Base-by-base conservation (phyloP, 2,113 vertebrate species). In the Microcebus murinus region DNA sequence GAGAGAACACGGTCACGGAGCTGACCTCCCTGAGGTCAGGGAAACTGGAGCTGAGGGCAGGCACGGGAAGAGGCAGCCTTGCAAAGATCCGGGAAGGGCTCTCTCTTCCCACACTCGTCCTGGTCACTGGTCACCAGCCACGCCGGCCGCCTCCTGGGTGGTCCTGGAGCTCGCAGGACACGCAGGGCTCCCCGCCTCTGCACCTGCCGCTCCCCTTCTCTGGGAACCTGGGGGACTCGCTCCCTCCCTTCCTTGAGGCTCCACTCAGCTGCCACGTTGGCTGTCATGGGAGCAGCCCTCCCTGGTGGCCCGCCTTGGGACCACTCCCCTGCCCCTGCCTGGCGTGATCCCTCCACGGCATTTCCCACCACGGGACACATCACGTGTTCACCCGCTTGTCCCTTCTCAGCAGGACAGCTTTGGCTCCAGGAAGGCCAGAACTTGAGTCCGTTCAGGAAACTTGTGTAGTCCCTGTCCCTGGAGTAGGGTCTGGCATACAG, bases 81-180 rank as follows among this genome's bases (percentile, higher is more conserved):
- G 34, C 34, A 17, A 20, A 50, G 52, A 23, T 14, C 73, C 9
- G 50, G 17, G 39, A 20, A n/a, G 36, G 11, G 29, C 50, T 11
- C 23, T 15, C 65, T 71, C 29, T 42, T 42, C 25, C 50, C 57
- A 55, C 21, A 2, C 8, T 15, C 7, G 23, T 31, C 68, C 23
- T 67, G 17, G 36, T 90, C 31, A 0, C 63, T 39, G 21, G 81
- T 31, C 31, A 17, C 61, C 83, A 18, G 34, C 13, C 84, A 63
- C 0, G 1, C 25, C 9, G 13, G 25, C 4, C 3, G 0, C 48
- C 48, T 57, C 3, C 45, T 5, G 15, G 29, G 29, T 18, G 74
- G 34, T 36, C 31, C 65, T 25, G 13, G 9, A 27, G 15, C 42
- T 14, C 27, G 3, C 13, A 36, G 36, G 36, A 36, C 36, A 36